Evolutionary conservation across 1,140 invertebrate species (phyloP), one percentile per base, ranked within the genome.

Genomic region (Charaxes varanes): DNA sequence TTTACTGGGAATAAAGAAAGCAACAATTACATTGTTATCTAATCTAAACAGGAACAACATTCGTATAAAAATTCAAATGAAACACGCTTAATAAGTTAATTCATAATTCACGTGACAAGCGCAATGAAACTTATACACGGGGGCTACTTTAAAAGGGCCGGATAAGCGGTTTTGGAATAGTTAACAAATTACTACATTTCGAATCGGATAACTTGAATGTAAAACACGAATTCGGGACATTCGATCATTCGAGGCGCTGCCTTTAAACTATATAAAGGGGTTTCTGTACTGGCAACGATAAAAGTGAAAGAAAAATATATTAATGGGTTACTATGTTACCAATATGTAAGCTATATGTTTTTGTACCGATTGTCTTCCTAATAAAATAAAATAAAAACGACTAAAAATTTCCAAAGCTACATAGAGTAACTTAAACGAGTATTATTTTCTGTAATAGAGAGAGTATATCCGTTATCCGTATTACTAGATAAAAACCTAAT

Each of bases 1-100:
- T n/a, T n/a, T n/a, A n/a, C n/a, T n/a, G n/a, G n/a, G n/a, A n/a
- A n/a, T n/a, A n/a, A n/a, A n/a, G n/a, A n/a, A n/a, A n/a, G n/a
- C n/a, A n/a, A n/a, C n/a, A n/a, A n/a, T n/a, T n/a, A n/a, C n/a
- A n/a, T n/a, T n/a, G n/a, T n/a, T n/a, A n/a, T n/a, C n/a, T n/a
- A n/a, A n/a, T n/a, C n/a, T n/a, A 17, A 5, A 31, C 15, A 31
- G 28, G 28, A 31, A 31, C 12, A 31, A 10, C 11, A n/a, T 10
- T 6, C 4, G 35, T 28, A 26, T 19, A 37, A 27, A 41, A 37
- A 37, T 41, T 33, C 33, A 53, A 37, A 40, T 34, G 36, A 32
- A 41, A 43, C 28, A 27, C 19, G 38, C 46, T 46, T 53, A 42
- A 53, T 53, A 53, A 53, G 37, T 45, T 51, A 51, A 51, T 51